A percentile compares a stretch with the other conserved stretches of the same genome.
Evolutionary conservation across 2,888 invertebrate genomes (phyloP).

Genomic region (Exocentrus adspersus): DNA sequence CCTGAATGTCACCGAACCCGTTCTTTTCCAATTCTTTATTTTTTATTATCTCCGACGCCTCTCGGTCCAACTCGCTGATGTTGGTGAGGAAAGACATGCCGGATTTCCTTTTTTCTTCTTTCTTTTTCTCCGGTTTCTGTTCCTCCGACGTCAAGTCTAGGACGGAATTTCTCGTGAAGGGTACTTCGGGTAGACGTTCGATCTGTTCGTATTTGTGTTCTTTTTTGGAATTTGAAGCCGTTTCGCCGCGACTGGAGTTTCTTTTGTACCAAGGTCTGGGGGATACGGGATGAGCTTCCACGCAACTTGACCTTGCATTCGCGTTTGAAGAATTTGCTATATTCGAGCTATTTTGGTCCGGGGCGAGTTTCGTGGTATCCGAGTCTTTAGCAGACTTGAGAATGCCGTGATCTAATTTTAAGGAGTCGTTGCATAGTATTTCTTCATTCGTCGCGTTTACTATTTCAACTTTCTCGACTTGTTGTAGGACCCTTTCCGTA

Average conservation of each 20-base stretch:
- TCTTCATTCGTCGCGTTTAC: slow-evolving; percentile 52
- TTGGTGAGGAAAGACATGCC: slow-evolving; percentile 74
- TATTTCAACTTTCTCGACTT: slow-evolving; percentile 44
- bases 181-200: slow-evolving; percentile 65
- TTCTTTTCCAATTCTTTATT: slow-evolving; percentile 47
- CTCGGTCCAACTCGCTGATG: slow-evolving; percentile 82
- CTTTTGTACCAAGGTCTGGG: slow-evolving; percentile 77
- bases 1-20: slow-evolving; percentile 44
- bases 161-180: slow-evolving; percentile 66
- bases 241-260: slow-evolving; percentile 55
- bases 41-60: slow-evolving; percentile 79
- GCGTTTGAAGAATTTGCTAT: slow-evolving; percentile 45
- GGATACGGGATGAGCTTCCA: slow-evolving; percentile 62
- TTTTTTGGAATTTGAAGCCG: slow-evolving; percentile 58
- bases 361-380: slow-evolving; percentile 39
- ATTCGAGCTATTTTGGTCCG: slow-evolving; percentile 39
- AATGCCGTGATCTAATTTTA: slow-evolving; percentile 65
- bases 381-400: slow-evolving; percentile 62
- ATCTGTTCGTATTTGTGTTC: slow-evolving; percentile 56
- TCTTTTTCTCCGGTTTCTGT: slow-evolving; percentile 48
- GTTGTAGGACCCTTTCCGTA: slow-evolving; percentile 45
- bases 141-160: slow-evolving; percentile 51
- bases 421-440: slow-evolving; percentile 61
- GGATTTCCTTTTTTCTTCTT: slow-evolving; percentile 67
- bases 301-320: slow-evolving; percentile 51